Base-by-base conservation (phyloP, 2,888 invertebrate species). In the Cantharis lateralis region DNA sequence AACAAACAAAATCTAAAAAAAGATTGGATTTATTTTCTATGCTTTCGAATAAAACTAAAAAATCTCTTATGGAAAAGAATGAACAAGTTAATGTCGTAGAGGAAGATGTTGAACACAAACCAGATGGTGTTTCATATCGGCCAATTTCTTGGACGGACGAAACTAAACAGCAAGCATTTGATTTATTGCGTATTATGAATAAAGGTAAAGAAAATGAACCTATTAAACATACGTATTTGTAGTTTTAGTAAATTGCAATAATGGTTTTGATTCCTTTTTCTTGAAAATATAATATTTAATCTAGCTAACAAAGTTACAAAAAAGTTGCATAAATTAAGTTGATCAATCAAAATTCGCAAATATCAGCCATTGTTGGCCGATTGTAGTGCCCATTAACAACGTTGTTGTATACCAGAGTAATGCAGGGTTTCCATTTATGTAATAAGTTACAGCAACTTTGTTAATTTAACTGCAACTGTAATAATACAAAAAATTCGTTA, bases 101-200 rank as follows among this genome's bases (percentile, higher is more conserved):
- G 16, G 71, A 72, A 63, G 66, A 66, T 61, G 11, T 5, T 16
- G 26, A 75, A 74, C 48, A 16, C 26, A 63, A 32, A 62, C 68
- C 32, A 20, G 64, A 66, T 10, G 61, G 71, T 62, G 16, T 10
- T 11, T 62, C 69, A 26, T 79, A 77, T 70, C 71, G 81, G 61
- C 85, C 85, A 4, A 81, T 83, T 64, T 81, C 83, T 26, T 88
- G 88, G 88, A 86, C 85, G n/a, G 83, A 86, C 72, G 86, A 87
- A 80, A 87, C 78, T 75, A 88, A 88, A 78, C 86, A 83, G 72
- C 83, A 87, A 73, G 88, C 88, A 15, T 88, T 88, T 81, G 86
- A 86, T 70, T 81, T 88, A 79, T 80, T 88, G 24, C 82, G 86
- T 62, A 79, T 86, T 20, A 86, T 88, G 86, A 87, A 87, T 76